Evolutionary conservation across 2,888 invertebrate species (phyloP), one percentile per base, ranked within the genome.

Genomic region (Nemoura dubitans): DNA sequence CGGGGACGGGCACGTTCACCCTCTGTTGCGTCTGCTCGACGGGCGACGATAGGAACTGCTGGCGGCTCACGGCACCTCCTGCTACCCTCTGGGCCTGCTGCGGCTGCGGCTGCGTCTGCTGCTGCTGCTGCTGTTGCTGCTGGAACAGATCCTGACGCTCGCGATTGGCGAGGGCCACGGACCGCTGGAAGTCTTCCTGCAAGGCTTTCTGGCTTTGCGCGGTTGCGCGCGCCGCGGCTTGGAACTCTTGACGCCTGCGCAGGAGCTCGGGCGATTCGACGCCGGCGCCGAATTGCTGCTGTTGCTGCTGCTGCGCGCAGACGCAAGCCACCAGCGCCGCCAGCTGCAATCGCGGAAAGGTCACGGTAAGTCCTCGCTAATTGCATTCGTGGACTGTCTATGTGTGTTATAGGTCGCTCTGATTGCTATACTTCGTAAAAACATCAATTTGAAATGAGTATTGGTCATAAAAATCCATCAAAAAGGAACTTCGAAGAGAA

Each of bases 111-210:
- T 80, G 80, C 5, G 26, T 5, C 28, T 76, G 76, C 36, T 76
- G 76, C 28, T 27, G 78, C 27, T 26, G 27, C 78, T 78, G 78
- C 78, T 81, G 26, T n/a, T 81, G 81, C 30, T 30, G 81, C n/a
- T 81, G 81, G 5, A 16, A 7, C 21, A 10, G 78, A 7, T 78
- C 7, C 28, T 27, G 78, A 0, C 27, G 27, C 26, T 78, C 27
- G 27, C 29, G 26, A 30, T 81, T 81, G 30, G 81, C 81, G 30
- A 81, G 81, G 7, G 28, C 81, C 0, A 81, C 81, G 30, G 30
- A 29, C 0, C 81, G 81, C 81, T 81, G 29, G 81, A 81, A 81
- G 28, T 81, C 81, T n/a, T 28, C 81, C 81, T 81, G 81, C 29
- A 30, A 21, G 16, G 81, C n/a, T 21, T 81, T 27, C 29, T 81